Conservation (phyloP, 2,113 vertebrate genomes). For the Tetrax tetrax region DNA sequence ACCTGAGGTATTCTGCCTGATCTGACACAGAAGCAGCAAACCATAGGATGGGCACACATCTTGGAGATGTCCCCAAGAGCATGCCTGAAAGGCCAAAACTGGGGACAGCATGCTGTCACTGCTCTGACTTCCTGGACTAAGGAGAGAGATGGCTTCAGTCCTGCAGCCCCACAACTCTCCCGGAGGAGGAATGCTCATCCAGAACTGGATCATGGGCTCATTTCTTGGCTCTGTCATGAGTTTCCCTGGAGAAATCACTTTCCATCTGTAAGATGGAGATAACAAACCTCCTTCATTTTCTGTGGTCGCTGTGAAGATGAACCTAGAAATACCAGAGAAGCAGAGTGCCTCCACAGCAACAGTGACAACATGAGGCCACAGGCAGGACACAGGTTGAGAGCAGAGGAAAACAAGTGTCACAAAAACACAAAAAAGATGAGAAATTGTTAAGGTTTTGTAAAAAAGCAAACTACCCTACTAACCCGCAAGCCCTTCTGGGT, state of each 20-base stretch:
- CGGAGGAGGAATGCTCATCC: not conserved
- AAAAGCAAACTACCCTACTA: not conserved
- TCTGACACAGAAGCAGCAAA: not conserved
- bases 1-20: not conserved
- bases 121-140: not conserved
- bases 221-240: constrained; percentile 23
- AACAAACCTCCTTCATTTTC: constrained; percentile 12
- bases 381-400: not conserved
- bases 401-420: not conserved
- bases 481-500: not conserved
- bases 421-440: not conserved
- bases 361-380: not conserved
- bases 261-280: constrained; percentile 40
- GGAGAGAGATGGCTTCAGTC: not conserved
- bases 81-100: not conserved
- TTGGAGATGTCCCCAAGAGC: not conserved
- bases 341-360: not conserved
- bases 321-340: constrained; percentile 2
- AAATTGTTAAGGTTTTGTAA: not conserved
- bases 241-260: constrained; percentile 17
- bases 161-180: not conserved
- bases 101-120: not conserved
- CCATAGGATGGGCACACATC: not conserved
- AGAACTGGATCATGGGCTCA: not conserved
- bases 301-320: not conserved